These are phyloP conservation scores for Drosophila glabriapex DNA, from an alignment of 2,888 invertebrate species.

Conservation along the genomic window DNA sequence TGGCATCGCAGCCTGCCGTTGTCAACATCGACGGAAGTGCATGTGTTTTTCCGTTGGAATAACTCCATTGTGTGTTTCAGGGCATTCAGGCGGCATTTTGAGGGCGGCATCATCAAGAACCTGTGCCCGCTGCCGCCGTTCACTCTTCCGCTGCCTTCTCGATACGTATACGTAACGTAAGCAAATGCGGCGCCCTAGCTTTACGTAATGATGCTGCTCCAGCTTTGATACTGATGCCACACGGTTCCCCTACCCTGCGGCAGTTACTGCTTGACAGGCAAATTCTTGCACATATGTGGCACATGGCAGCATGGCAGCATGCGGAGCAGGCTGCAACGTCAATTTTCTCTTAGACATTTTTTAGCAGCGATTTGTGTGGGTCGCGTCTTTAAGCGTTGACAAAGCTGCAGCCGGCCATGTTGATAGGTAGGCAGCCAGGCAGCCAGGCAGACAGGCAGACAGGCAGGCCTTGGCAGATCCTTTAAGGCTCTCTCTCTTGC, in stretches of 20 bases:
- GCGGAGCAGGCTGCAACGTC: conserved; percentile 48
- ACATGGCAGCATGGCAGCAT: conserved; percentile 22
- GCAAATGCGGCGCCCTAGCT: conserved; percentile 57
- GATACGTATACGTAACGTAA: conserved; percentile 74
- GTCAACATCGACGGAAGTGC: conserved; percentile 78
- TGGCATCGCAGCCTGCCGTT: conserved; percentile 51
- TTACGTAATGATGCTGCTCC: conserved; percentile 67
- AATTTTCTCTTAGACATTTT: conserved; percentile 61
- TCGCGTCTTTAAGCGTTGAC: conserved; percentile 56
- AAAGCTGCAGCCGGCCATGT: conserved; percentile 44
- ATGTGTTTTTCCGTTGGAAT: conserved; percentile 81
- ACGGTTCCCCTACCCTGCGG: not conserved
- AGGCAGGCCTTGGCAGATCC: conserved; percentile 40
- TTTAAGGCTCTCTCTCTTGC: conserved; percentile 59
- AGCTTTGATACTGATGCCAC: conserved; percentile 61
- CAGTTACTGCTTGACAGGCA: conserved; percentile 41
- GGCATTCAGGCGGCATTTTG: conserved; percentile 70
- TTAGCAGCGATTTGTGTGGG: conserved; percentile 61
- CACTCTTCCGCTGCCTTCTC: conserved; percentile 15
- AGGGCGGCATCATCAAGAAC: conserved; percentile 49
- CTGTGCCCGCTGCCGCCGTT: conserved; percentile 8
- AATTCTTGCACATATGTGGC: conserved; percentile 52
- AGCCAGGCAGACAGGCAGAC: not conserved
- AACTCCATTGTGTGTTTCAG: conserved; percentile 79
- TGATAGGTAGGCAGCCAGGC: not conserved